Conservation (phyloP, 2,113 vertebrate genomes). For the Rafetus swinhoei region DNA sequence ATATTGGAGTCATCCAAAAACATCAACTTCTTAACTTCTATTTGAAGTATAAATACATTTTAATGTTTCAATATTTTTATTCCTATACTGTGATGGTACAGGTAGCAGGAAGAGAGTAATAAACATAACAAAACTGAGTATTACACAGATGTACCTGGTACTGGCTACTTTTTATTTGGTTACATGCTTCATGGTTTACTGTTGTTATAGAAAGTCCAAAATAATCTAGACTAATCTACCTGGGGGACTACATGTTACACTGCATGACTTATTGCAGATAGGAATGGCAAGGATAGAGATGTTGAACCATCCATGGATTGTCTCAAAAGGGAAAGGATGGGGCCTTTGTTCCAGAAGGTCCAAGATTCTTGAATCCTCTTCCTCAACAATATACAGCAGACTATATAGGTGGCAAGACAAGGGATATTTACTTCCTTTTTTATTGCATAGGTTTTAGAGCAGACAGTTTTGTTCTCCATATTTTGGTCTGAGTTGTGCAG, state of each 20-base stretch:
- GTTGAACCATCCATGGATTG: not conserved
- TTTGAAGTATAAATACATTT: not conserved
- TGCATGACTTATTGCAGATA: not conserved
- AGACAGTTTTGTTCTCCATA: not conserved
- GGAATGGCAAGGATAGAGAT: not conserved
- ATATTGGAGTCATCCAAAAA: not conserved
- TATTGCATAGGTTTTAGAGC: not conserved
- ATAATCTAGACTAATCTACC: not conserved
- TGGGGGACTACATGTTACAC: not conserved
- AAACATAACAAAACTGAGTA: not conserved
- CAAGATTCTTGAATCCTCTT: not conserved
- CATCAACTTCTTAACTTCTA: not conserved
- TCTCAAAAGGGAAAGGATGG: not conserved
- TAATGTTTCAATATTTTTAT: not conserved
- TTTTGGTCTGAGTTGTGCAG: not conserved
- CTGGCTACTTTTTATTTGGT: not conserved
- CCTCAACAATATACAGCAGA: not conserved
- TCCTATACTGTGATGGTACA: not conserved
- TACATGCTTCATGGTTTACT: not conserved
- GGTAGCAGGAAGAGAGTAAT: not conserved
- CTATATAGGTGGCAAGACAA: not conserved
- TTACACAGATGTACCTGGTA: not conserved
- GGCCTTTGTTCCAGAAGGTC: not conserved
- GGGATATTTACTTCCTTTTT: not conserved
- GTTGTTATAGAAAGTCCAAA: not conserved